phyloP scores from a whole-genome alignment of 2,797 vertebrate genomes.

The Vultur gryphus region DNA sequence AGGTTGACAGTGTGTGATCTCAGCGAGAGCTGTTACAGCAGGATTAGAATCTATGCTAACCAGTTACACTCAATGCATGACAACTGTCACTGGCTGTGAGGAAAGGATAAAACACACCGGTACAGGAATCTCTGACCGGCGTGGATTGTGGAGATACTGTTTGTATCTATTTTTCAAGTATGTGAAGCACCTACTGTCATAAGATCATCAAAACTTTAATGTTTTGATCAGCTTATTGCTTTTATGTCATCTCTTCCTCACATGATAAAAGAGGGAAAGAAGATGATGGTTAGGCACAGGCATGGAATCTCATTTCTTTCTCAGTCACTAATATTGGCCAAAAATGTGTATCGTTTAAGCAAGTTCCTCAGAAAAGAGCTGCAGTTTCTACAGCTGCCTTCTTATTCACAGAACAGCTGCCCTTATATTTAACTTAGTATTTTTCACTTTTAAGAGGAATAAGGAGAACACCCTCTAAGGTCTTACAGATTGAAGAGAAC shows the following conservation, averaged over 20 bases:
- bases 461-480: not conserved
- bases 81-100: not conserved
- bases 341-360: not conserved
- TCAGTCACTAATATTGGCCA: not conserved
- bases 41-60: not conserved
- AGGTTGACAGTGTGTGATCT: slow-evolving; percentile 29
- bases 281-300: not conserved
- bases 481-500: not conserved
- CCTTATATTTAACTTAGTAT: not conserved
- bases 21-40: not conserved
- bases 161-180: slow-evolving; percentile 66
- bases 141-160: slow-evolving; percentile 12
- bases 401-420: not conserved
- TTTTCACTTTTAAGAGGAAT: not conserved
- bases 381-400: not conserved
- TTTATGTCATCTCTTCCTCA: slow-evolving; percentile 31
- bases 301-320: not conserved
- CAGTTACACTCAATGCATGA: not conserved
- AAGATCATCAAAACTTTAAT: slow-evolving; percentile 47
- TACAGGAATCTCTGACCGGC: not conserved
- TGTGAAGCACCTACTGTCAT: slow-evolving; percentile 67
- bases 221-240: slow-evolving; percentile 53
- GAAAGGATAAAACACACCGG: not conserved
- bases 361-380: not conserved
- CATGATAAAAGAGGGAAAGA: not conserved